phyloP scores from a whole-genome alignment of 2,797 vertebrate genomes.

The Ambastaia sidthimunki region DNA sequence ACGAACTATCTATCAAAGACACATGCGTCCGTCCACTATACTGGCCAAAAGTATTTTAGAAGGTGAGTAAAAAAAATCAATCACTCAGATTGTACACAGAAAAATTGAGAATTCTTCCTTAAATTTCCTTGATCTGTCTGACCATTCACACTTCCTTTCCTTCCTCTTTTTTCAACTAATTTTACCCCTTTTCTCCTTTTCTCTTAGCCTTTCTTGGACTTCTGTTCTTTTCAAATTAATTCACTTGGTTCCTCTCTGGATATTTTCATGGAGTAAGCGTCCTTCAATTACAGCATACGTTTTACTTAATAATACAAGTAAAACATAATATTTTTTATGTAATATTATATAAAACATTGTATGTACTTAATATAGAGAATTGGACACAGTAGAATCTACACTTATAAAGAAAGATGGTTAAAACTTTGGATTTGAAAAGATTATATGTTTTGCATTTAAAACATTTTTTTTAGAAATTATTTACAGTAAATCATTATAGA shows the following conservation, averaged over 20 bases:
- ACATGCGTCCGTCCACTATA: constrained; percentile 91
- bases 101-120: neutral
- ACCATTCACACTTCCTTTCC: constrained; percentile 23
- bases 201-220: constrained; percentile 77
- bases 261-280: constrained; percentile 69
- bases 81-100: neutral
- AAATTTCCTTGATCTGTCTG: neutral
- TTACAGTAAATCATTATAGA: neutral
- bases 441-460: too few relatives aligned
- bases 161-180: constrained; percentile 38
- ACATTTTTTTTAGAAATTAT: too few relatives aligned
- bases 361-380: neutral
- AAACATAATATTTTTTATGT: neutral
- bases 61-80: constrained; percentile 76
- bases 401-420: neutral
- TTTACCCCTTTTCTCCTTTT: constrained; percentile 34
- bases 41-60: constrained; percentile 98
- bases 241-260: constrained; percentile 72
- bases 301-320: neutral
- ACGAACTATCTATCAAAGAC: constrained; percentile 90
- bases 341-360: neutral
- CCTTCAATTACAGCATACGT: constrained; percentile 30
- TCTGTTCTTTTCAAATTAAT: constrained; percentile 73
- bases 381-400: neutral
- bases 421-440: neutral